phyloP scores from a whole-genome alignment of 2,113 vertebrate species.

The Zosterops lateralis region DNA sequence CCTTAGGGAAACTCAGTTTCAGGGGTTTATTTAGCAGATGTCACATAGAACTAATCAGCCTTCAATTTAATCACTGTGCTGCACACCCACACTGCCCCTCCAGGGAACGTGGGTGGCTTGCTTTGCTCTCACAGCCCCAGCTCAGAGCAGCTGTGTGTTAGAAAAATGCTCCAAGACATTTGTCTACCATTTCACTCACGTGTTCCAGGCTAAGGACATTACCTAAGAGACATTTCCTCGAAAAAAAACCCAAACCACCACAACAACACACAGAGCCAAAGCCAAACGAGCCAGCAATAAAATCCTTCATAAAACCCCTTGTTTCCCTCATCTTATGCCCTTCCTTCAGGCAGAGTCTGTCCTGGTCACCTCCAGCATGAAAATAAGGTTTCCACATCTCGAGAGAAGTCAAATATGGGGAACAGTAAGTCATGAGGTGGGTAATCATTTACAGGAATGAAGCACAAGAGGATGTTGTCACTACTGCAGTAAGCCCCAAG shows the following conservation, averaged over 20 bases:
- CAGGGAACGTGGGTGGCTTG: too few species aligned
- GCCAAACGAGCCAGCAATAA: not conserved
- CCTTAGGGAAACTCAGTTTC: not conserved
- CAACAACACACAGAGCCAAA: not conserved
- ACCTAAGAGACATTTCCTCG: not conserved
- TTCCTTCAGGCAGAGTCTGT: not conserved
- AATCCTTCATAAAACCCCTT: fast-evolving
- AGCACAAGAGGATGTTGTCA: not conserved
- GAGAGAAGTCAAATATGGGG: not conserved
- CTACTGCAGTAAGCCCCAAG: not conserved
- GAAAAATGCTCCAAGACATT: not conserved
- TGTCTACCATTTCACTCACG: fast-evolving
- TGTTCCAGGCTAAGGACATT: not conserved
- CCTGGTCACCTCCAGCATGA: not conserved
- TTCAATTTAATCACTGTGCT: not conserved
- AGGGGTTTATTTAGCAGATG: not conserved
- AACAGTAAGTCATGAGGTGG: fast-evolving
- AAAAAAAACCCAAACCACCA: not conserved
- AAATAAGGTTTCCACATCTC: not conserved
- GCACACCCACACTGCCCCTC: not conserved
- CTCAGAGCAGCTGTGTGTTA: not conserved
- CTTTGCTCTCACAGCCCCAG: not conserved
- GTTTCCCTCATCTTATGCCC: not conserved
- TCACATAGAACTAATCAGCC: not conserved
- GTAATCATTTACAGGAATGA: not conserved